Evolutionary conservation across 2,888 invertebrate genomes (phyloP).

Genomic region (Ferrisia virgata): DNA sequence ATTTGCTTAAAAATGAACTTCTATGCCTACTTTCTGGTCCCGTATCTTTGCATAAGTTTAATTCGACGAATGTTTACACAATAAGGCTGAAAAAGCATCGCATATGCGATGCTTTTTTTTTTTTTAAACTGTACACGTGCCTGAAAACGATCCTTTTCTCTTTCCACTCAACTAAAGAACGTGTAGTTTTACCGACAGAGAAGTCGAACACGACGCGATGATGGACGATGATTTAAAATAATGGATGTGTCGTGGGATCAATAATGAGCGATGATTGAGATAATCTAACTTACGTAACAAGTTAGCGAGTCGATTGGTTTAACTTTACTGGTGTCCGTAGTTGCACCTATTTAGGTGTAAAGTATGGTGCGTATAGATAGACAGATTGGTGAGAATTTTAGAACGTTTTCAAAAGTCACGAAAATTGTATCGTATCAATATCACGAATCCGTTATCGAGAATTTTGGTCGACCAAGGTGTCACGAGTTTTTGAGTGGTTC

Average conservation of each 20-base stretch:
- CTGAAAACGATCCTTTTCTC: neutral
- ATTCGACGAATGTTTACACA: too few relatives aligned
- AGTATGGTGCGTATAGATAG: neutral
- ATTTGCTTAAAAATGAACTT: too few relatives aligned
- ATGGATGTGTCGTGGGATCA: neutral
- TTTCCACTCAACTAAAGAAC: neutral
- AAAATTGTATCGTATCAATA: neutral
- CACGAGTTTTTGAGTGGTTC: neutral
- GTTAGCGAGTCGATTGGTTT: neutral
- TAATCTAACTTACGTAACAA: neutral
- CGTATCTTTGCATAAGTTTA: too few relatives aligned
- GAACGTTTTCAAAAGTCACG: neutral
- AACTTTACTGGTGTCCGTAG: too few relatives aligned
- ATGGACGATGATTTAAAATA: neutral
- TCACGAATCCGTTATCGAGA: neutral
- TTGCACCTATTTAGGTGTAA: neutral
- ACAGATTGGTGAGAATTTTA: neutral
- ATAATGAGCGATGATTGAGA: neutral
- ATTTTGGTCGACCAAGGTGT: neutral
- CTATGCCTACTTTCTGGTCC: too few relatives aligned
- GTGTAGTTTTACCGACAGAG: neutral
- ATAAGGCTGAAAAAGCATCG: too few relatives aligned
- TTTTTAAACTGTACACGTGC: neutral
- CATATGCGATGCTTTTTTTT: too few relatives aligned
- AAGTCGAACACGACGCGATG: neutral